Evolutionary conservation across 2,797 vertebrate genomes (phyloP).

Genomic region (Acanthornis magna): DNA sequence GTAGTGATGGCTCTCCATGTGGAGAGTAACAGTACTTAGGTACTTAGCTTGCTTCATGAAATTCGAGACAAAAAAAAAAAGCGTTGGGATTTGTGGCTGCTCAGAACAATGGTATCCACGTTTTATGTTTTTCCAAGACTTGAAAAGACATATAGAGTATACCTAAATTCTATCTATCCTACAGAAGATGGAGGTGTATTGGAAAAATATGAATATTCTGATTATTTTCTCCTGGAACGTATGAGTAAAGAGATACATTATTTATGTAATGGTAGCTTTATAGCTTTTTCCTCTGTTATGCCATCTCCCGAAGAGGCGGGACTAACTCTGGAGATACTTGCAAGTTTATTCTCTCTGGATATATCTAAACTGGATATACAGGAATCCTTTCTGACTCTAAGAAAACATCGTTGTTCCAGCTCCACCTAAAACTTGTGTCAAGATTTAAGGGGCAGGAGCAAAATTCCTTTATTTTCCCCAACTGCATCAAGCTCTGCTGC

Average conservation of each 20-base stretch:
- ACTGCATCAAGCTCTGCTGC: not conserved
- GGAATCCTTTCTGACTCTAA: not conserved
- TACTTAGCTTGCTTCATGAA: not conserved
- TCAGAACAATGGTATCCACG: not conserved
- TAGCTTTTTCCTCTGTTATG: not conserved
- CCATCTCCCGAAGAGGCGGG: not conserved
- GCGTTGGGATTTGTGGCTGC: not conserved
- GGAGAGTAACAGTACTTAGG: not conserved
- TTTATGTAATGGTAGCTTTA: not conserved
- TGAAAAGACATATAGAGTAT: not conserved
- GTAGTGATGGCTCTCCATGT: too few relatives aligned
- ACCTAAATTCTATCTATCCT: not conserved
- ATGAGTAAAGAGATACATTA: not conserved
- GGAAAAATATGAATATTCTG: not conserved
- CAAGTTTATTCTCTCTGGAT: not conserved
- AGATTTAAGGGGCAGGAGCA: not conserved
- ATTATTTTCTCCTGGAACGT: not conserved
- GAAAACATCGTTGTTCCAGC: not conserved
- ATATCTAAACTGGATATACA: not conserved
- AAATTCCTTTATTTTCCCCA: not conserved
- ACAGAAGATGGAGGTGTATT: not conserved
- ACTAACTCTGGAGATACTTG: not conserved
- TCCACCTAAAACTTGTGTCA: not conserved
- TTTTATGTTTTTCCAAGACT: not conserved
- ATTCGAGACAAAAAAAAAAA: not conserved